Base-by-base conservation (phyloP, 2,797 vertebrate genomes). In the Alauda arvensis region DNA sequence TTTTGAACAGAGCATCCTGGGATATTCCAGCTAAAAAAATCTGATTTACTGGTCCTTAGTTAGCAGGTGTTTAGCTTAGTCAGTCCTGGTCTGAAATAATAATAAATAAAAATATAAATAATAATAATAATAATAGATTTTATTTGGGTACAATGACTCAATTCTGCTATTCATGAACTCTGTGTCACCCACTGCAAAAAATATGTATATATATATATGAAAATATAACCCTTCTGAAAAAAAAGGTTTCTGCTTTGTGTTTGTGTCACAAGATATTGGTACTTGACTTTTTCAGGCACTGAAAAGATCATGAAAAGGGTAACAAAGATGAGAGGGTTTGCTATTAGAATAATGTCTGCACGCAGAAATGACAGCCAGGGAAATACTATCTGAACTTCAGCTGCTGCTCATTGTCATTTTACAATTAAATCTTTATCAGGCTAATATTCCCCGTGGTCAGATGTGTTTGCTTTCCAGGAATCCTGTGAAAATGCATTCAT, bases 401-500 rank as follows among this genome's bases (percentile, higher is more conserved):
- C 78, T 87, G 75, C 79, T 87, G 31, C 79, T 80, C 37, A 18
- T 80, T 89, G 83, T 88, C 49, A 60, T 92, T 87, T 87, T 51
- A 89, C 82, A 87, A 85, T 91, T 92, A 94, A 88, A 78, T 84
- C 86, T 91, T 86, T 88, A 83, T 85, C 49, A 43, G 62, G 56
- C 69, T 75, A 69, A 51, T 56, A 78, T 67, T 93, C 70, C 63
- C 79, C 9, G 15, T 69, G 63, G 70, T 57, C 56, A 18, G 37
- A 68, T 23, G 18, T 78, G 74, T 81, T 91, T 94, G 84, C 77
- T 93, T 92, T 91, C 82, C 70, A 88, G 86, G 88, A 94, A 92
- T 69, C 52, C 74, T 74, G 61, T 55, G 83, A 57, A 89, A 83
- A 63, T 74, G 34, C 61, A 72, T 85, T 94, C 39, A 77, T 83